Percentiles rank a stretch among this genome's conserved stretches.
Conservation (phyloP, 2,888 invertebrate genomes). For the Ectobius pallidus region DNA sequence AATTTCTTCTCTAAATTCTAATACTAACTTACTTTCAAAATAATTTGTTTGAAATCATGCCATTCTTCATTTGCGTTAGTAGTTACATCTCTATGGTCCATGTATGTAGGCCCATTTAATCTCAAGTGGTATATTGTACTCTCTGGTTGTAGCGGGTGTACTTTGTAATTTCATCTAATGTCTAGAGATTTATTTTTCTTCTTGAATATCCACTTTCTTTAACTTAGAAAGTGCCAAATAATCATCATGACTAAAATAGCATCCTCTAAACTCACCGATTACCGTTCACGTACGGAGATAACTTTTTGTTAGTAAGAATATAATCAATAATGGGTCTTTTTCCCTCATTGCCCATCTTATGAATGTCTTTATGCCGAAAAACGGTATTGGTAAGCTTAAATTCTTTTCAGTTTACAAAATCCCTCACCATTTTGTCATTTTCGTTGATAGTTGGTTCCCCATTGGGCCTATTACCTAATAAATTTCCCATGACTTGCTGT, state of each 20-base stretch:
- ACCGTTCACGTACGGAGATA: background rate
- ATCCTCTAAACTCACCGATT: background rate
- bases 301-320: slow-evolving; percentile 2
- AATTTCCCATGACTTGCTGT: background rate
- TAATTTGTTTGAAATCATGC: background rate
- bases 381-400: background rate
- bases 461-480: background rate
- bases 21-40: background rate
- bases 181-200: background rate
- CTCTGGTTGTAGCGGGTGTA: background rate
- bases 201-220: background rate
- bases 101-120: background rate
- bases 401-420: background rate
- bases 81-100: background rate
- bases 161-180: background rate
- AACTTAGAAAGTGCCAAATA: background rate
- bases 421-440: background rate
- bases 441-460: background rate
- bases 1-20: background rate
- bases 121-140: background rate
- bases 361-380: slow-evolving; percentile 1
- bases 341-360: too few species aligned
- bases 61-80: background rate
- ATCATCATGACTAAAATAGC: background rate
- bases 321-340: background rate